Conservation (phyloP, 2,797 vertebrate species). For the Acrossocheilus wenchowensis region DNA sequence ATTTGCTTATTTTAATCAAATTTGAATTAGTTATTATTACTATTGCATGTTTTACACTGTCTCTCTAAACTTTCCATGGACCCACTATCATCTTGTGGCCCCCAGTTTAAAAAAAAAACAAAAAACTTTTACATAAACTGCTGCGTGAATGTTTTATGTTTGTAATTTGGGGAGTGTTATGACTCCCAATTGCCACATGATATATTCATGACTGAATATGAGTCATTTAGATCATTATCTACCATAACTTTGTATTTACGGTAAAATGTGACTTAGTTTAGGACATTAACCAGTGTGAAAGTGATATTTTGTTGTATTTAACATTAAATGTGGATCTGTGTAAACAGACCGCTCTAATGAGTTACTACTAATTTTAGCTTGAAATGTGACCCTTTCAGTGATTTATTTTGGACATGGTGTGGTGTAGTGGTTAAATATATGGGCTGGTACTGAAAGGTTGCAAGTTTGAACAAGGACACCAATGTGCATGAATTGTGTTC, state of each 20-base stretch:
- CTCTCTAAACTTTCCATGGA: not conserved
- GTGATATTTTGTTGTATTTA: not conserved
- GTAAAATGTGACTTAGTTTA: not conserved
- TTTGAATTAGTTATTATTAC: not conserved
- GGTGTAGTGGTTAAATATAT: not conserved
- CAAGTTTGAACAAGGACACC: not conserved
- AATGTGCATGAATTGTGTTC: not conserved
- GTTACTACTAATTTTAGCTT: not conserved
- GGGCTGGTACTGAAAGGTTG: not conserved
- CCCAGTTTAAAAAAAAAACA: too few species aligned
- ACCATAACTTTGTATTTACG: not conserved
- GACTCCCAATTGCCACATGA: not conserved
- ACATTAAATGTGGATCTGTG: not conserved
- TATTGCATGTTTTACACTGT: not conserved
- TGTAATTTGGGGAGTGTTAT: not conserved
- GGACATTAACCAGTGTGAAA: not conserved
- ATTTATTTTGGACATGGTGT: not conserved
- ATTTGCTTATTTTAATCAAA: not conserved
- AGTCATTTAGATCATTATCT: not conserved
- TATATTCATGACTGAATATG: not conserved
- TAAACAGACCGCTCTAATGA: not conserved
- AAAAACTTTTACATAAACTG: not conserved
- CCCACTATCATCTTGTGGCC: too few species aligned
- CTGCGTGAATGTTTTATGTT: not conserved
- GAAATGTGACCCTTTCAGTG: not conserved